Conservation (phyloP, 2,797 vertebrate species). For the Xerus rutilus region DNA sequence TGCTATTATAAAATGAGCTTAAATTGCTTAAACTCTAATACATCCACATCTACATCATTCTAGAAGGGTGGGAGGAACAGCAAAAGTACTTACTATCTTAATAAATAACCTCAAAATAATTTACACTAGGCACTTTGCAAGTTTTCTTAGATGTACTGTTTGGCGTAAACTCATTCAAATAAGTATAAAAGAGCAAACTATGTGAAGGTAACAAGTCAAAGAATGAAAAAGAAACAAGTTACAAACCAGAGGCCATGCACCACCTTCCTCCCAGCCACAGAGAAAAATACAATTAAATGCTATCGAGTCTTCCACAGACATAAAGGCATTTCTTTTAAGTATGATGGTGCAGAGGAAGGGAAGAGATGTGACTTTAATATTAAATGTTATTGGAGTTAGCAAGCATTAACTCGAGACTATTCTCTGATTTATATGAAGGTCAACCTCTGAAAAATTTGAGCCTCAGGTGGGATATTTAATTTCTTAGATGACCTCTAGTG, state of each 20-base stretch:
- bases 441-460: conserved; percentile 76
- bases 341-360: not conserved
- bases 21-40: not conserved
- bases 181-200: conserved; percentile 52
- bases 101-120: conserved; percentile 21
- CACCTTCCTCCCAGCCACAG: not conserved
- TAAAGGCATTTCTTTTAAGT: conserved; percentile 45
- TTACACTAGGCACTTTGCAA: not conserved
- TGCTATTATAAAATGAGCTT: not conserved
- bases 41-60: not conserved
- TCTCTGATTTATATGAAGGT: conserved; percentile 78
- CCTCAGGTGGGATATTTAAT: conserved; percentile 76
- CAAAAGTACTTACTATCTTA: not conserved
- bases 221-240: not conserved
- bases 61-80: not conserved
- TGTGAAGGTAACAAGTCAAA: not conserved
- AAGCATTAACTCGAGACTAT: conserved; percentile 70
- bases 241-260: not conserved
- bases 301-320: not conserved
- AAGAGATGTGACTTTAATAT: conserved; percentile 77
- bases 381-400: conserved; percentile 75
- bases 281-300: not conserved
- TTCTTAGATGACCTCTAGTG: conserved; percentile 63
- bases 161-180: conserved; percentile 41
- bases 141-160: not conserved